Percentiles rank a stretch among this genome's conserved stretches.
phyloP scores from a whole-genome alignment of 2,888 invertebrate species.

The Nephrocerus scutellatus region DNA sequence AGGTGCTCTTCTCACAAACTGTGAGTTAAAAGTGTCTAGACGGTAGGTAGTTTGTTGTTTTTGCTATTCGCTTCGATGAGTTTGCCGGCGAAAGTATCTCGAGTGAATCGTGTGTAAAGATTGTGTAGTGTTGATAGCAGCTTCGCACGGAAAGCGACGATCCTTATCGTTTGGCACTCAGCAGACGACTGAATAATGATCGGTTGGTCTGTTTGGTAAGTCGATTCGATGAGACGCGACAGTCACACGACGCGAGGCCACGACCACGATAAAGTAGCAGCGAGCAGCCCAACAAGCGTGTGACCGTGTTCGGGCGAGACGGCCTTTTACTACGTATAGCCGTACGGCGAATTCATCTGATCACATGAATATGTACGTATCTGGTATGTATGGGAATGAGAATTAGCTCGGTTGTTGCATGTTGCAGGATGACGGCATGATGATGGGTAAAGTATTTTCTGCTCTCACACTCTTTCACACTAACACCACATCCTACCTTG shows the following conservation, averaged over 20 bases:
- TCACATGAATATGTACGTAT: too few relatives aligned
- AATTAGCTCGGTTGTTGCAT: too few relatives aligned
- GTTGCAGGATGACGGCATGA: too few relatives aligned
- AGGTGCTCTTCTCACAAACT: constrained; percentile 37
- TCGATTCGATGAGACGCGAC: constrained; percentile 33
- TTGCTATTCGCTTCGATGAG: constrained; percentile 13
- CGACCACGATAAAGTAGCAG: constrained; percentile 29
- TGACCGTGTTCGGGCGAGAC: too few relatives aligned
- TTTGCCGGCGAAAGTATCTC: constrained; percentile 7
- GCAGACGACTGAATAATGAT: constrained; percentile 43
- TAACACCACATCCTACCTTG: too few relatives aligned
- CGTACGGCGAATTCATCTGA: too few relatives aligned
- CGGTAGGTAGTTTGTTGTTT: constrained; percentile 8
- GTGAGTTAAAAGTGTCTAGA: constrained; percentile 32
- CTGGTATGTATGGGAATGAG: too few relatives aligned
- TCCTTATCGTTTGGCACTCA: constrained; percentile 38
- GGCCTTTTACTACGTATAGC: too few relatives aligned
- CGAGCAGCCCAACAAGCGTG: too few relatives aligned
- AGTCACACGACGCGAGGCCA: constrained; percentile 24
- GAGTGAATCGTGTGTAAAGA: constrained; percentile 16
- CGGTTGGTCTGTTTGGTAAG: constrained; percentile 42
- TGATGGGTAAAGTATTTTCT: too few relatives aligned
- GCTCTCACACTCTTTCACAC: too few relatives aligned
- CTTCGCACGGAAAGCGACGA: constrained; percentile 5
- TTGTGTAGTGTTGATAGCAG: not conserved